phyloP scores from a whole-genome alignment of 2,797 vertebrate species.

The Vipera latastei region DNA sequence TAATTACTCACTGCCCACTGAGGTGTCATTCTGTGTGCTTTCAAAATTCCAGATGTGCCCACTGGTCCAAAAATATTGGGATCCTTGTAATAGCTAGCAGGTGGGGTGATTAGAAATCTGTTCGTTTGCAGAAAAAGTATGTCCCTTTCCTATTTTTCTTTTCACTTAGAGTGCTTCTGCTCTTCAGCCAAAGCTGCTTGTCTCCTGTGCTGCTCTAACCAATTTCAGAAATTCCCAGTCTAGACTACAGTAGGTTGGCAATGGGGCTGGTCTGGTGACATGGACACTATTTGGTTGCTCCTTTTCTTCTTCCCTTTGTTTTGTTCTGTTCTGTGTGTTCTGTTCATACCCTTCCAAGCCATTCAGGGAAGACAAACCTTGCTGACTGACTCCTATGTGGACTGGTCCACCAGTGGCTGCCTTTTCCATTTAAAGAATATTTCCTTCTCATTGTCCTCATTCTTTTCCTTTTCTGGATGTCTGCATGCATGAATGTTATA shows the following conservation, averaged over 20 bases:
- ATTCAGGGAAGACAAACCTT: not conserved
- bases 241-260: not conserved
- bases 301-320: not conserved
- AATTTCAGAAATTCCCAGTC: not conserved
- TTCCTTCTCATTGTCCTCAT: not conserved
- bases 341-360: not conserved
- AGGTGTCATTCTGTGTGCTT: not conserved
- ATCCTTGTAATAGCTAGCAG: not conserved
- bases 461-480: not conserved
- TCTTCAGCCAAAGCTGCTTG: not conserved
- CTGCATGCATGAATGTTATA: not conserved
- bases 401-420: not conserved
- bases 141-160: not conserved
- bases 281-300: not conserved
- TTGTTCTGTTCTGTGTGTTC: not conserved
- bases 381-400: not conserved
- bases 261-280: not conserved
- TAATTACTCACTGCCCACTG: not conserved
- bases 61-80: not conserved
- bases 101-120: not conserved
- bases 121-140: not conserved
- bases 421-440: not conserved
- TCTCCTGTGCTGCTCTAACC: not conserved
- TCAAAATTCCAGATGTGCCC: not conserved
- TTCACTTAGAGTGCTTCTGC: not conserved